Conservation (phyloP, 2,113 vertebrate genomes). For the Opisthocomus hoazin region DNA sequence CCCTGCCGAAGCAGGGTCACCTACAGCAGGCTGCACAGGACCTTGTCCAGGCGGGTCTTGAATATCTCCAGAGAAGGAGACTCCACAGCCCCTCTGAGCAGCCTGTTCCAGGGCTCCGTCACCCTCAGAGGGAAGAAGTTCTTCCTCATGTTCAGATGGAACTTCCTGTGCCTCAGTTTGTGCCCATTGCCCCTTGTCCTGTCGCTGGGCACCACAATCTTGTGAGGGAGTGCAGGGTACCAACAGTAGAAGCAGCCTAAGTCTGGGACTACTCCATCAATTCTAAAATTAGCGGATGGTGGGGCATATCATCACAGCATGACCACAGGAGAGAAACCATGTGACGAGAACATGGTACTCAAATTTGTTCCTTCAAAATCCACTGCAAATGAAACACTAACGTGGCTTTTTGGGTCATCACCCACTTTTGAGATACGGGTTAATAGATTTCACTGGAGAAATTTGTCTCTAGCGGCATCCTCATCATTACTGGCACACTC, state of each 20-base stretch:
- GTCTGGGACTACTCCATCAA: neutral
- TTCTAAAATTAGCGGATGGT: neutral
- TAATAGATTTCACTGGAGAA: neutral
- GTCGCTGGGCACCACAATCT: no score
- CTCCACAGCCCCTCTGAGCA: no score
- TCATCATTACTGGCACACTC: neutral
- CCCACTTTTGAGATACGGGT: neutral
- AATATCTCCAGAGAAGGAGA: no score
- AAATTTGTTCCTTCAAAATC: neutral
- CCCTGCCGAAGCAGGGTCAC: no score
- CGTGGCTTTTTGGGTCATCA: neutral
- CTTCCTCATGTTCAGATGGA: no score
- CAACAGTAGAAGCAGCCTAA: neutral
- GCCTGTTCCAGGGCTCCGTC: no score
- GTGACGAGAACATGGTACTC: neutral
- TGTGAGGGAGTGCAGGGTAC: neutral
- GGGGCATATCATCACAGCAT: neutral
- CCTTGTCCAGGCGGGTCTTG: no score
- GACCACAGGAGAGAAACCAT: neutral
- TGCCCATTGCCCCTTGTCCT: no score
- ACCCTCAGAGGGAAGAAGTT: no score
- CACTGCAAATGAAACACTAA: neutral
- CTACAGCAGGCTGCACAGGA: no score
- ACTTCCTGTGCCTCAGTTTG: no score
- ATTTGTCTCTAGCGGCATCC: neutral